Evolutionary conservation across 2,888 invertebrate genomes (phyloP).

Genomic region (Teleogryllus oceanicus): DNA sequence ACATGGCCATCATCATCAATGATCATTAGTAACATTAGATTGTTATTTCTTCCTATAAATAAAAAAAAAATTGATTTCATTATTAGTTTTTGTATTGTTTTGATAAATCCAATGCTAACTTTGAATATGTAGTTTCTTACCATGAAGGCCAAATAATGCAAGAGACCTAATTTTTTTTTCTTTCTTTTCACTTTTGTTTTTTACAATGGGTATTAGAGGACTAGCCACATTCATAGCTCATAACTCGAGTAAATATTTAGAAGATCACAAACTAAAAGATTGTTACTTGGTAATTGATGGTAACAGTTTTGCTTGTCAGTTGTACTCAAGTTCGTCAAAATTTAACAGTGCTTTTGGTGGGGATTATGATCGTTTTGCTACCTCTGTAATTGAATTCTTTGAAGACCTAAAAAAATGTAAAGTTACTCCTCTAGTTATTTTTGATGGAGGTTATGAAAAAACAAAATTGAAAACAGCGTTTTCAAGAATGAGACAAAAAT

Average conservation of each 20-base stretch:
- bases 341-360: slow-evolving; percentile 76
- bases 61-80: too few relatives aligned
- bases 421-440: slow-evolving; percentile 67
- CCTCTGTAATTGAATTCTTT: slow-evolving; percentile 61
- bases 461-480: slow-evolving; percentile 67
- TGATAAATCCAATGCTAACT: too few relatives aligned
- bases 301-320: slow-evolving; percentile 66
- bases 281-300: slow-evolving; percentile 76
- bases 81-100: too few relatives aligned
- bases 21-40: too few relatives aligned
- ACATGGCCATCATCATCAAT: too few relatives aligned
- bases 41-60: too few relatives aligned
- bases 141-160: too few relatives aligned
- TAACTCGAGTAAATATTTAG: slow-evolving; percentile 62
- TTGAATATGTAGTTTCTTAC: too few relatives aligned
- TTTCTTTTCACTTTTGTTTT: slow-evolving; percentile 21
- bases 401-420: slow-evolving; percentile 65
- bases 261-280: slow-evolving; percentile 62
- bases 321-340: slow-evolving; percentile 60
- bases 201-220: slow-evolving; percentile 77
- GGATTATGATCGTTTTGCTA: slow-evolving; percentile 71
- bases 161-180: background rate
- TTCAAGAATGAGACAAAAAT: slow-evolving; percentile 57
- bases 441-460: slow-evolving; percentile 75
- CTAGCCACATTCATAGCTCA: slow-evolving; percentile 74